Evolutionary conservation across 2,888 invertebrate species (phyloP), one percentile per base, ranked within the genome.

Genomic region (Caradrina clavipalpis): DNA sequence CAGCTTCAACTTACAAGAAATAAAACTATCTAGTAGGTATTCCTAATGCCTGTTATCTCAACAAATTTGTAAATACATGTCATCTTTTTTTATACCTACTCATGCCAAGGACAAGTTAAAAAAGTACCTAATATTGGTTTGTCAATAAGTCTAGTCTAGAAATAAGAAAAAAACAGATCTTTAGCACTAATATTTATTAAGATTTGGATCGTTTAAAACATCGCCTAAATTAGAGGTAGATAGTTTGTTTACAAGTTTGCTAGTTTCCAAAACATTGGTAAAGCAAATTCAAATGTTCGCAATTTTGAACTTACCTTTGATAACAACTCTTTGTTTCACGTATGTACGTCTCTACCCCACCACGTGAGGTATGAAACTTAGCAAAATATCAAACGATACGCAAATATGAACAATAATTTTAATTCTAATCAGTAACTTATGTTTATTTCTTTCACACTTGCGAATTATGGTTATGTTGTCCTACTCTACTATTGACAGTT

Each of bases 401-500:
- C 22, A 53, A 70, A 59, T 7, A 59, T 53, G 10, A 59, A 11
- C 47, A 61, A 39, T 47, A n/a, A 21, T 45, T 45, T 45, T 17
- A 31, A 26, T 17, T 42, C 11, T 73, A 63, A 63, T 63, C 55
- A 55, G 15, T 17, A 45, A n/a, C 6, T 45, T 17, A 17, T 45
- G 17, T 45, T 59, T 74, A 63, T 81, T 75, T 80, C 81, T 54
- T 74, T 80, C 64, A 55, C 71, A 26, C 74, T 31, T 42, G 26
- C 0, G 45, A 49, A 65, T 3, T 55, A 31, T 0, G 49, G n/a
- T 2, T 62, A 54, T 57, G 54, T 61, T 61, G 51, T 81, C 75
- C 61, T 62, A 13, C 64, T 81, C 81, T 78, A 45, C 17, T 19
- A 13, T 57, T 75, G 63, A 62, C 75, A 78, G 51, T 69, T 62